These are phyloP conservation scores for Sebastes matsubarae DNA, from an alignment of 2,797 vertebrate genomes.

Conservation along the genomic window DNA sequence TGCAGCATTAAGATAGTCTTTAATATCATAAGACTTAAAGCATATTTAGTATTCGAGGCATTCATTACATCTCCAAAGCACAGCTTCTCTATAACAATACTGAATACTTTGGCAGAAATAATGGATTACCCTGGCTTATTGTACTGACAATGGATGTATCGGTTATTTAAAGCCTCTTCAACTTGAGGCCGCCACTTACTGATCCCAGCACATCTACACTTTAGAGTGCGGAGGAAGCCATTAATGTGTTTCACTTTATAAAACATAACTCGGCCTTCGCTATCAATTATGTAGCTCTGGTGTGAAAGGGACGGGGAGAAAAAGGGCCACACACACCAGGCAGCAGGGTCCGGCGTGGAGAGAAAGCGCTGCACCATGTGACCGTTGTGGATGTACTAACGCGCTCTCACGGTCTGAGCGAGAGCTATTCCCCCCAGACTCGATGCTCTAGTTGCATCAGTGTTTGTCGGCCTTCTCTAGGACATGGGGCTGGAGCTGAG, in stretches of 20 bases:
- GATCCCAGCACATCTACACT: constrained; percentile 52
- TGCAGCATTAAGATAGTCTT: neutral
- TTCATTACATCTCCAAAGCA: constrained; percentile 13
- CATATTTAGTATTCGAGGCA: neutral
- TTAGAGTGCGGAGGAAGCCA: constrained; percentile 52
- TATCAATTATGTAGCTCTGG: constrained; percentile 76
- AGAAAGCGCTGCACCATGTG: constrained; percentile 66
- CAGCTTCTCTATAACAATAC: constrained; percentile 11
- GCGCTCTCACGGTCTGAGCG: constrained; percentile 70
- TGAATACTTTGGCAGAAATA: constrained; percentile 47
- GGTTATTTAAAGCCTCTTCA: constrained; percentile 65
- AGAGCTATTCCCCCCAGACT: constrained; percentile 74
- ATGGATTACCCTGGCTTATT: constrained; percentile 43
- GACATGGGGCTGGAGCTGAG: constrained; percentile 58
- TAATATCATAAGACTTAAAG: constrained; percentile 16
- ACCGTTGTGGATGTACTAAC: constrained; percentile 64
- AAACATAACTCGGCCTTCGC: constrained; percentile 66
- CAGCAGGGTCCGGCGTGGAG: constrained; percentile 35
- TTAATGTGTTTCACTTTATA: constrained; percentile 72
- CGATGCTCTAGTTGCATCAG: constrained; percentile 77
- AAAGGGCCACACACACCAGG: constrained; percentile 57
- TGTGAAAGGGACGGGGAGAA: constrained; percentile 51
- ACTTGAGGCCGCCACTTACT: constrained; percentile 41
- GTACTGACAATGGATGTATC: constrained; percentile 31
- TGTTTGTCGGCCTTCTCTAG: constrained; percentile 68